Percentiles rank a stretch among this genome's conserved stretches.
Evolutionary conservation across 1,140 invertebrate species (phyloP).

Genomic region (Trissolcus basalis): DNA sequence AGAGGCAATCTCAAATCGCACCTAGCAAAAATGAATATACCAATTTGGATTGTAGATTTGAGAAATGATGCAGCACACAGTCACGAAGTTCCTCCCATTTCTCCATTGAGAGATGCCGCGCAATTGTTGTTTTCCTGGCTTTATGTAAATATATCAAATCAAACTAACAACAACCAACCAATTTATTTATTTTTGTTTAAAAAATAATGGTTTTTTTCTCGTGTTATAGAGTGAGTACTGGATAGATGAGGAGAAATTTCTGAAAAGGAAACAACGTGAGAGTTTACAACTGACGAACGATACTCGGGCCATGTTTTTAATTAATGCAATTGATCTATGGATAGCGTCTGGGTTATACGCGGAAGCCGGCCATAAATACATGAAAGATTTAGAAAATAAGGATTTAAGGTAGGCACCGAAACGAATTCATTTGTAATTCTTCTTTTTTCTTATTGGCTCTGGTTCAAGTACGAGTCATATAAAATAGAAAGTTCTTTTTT

Average conservation of each 20-base stretch:
- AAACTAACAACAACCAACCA: background rate
- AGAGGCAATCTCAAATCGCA: slow-evolving; percentile 78
- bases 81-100: slow-evolving; percentile 77
- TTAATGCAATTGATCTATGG: slow-evolving; percentile 69
- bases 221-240: slow-evolving; percentile 68
- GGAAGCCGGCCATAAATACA: slow-evolving; percentile 57
- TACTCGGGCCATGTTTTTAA: slow-evolving; percentile 55
- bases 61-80: slow-evolving; percentile 82
- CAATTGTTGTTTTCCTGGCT: slow-evolving; percentile 79
- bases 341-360: slow-evolving; percentile 67
- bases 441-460: too few relatives aligned
- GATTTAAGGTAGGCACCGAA: slow-evolving; percentile 67
- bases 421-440: too few relatives aligned
- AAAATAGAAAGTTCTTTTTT: too few relatives aligned
- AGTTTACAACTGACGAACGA: slow-evolving; percentile 33
- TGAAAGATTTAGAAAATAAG: slow-evolving; percentile 64
- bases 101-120: slow-evolving; percentile 77
- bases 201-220: slow-evolving; percentile 8
- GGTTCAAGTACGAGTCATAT: too few relatives aligned
- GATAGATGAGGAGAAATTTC: slow-evolving; percentile 55
- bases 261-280: slow-evolving; percentile 51
- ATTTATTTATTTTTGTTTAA: background rate
- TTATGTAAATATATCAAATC: slow-evolving; percentile 68
- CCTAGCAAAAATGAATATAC: slow-evolving; percentile 76
- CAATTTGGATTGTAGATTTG: slow-evolving; percentile 82